phyloP scores from a whole-genome alignment of 2,888 invertebrate species.

The Dasypogon diadema region DNA sequence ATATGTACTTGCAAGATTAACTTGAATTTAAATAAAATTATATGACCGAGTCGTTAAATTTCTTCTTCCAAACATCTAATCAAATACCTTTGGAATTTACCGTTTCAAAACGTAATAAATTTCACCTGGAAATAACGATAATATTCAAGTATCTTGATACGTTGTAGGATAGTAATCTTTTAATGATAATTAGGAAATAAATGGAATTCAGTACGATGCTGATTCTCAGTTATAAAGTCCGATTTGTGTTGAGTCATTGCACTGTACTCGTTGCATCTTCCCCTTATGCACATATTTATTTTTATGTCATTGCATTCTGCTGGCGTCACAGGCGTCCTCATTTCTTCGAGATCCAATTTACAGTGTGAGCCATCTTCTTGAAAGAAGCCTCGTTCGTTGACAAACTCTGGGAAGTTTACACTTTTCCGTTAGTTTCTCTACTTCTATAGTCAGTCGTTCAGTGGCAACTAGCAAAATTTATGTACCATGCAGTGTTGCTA shows the following conservation, averaged over 20 bases:
- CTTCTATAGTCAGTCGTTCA: not conserved
- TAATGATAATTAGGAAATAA: not conserved
- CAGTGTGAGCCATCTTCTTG: not conserved
- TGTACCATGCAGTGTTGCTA: not conserved
- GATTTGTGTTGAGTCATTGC: too few relatives aligned
- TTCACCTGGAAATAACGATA: not conserved
- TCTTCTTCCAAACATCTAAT: too few relatives aligned
- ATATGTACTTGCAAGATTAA: too few relatives aligned
- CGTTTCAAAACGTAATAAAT: too few relatives aligned
- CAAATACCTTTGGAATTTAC: too few relatives aligned
- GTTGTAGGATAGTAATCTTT: not conserved
- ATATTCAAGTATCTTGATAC: not conserved
- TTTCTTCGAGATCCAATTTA: slow-evolving; percentile 12
- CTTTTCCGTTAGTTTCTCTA: too few relatives aligned
- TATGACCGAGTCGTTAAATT: too few relatives aligned
- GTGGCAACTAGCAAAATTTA: not conserved
- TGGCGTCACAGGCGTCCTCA: slow-evolving; percentile 6
- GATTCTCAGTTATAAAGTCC: too few relatives aligned
- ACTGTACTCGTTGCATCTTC: too few relatives aligned
- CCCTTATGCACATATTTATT: not conserved
- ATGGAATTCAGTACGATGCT: not conserved
- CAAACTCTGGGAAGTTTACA: not conserved
- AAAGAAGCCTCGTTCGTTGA: not conserved
- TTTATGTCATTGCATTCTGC: not conserved
- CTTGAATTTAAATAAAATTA: too few relatives aligned